These are phyloP conservation scores for Conus betulinus DNA, from an alignment of 1,140 invertebrate genomes.

Conservation along the genomic window DNA sequence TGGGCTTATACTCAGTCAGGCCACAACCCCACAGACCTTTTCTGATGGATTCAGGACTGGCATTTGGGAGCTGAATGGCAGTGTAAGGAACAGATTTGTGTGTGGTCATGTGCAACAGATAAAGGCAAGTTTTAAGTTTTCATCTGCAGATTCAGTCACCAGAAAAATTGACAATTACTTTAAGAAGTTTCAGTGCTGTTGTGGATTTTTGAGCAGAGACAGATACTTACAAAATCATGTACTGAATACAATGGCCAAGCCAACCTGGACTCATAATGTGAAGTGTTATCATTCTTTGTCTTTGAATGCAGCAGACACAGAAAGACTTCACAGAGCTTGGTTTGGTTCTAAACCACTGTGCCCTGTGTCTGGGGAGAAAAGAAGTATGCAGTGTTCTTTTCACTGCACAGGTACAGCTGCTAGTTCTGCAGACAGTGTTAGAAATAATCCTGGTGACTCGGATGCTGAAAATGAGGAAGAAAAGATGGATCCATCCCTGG, in stretches of 20 bases:
- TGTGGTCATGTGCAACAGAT: neutral
- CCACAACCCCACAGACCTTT: neutral
- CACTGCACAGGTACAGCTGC: neutral
- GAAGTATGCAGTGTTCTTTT: neutral
- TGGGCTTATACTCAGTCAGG: neutral
- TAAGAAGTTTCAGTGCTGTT: neutral
- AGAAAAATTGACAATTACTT: neutral
- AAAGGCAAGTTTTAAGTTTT: neutral
- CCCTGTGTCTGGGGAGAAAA: neutral
- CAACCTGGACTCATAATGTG: neutral
- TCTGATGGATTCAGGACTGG: neutral
- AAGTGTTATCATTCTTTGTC: neutral
- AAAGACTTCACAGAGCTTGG: neutral
- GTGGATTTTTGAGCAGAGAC: neutral
- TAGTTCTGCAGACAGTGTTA: neutral
- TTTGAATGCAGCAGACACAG: neutral
- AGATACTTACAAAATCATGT: neutral
- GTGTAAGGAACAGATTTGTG: neutral
- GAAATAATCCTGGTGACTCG: neutral
- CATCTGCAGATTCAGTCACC: neutral
- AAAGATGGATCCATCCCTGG: constrained; percentile 4
- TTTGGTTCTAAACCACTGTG: neutral
- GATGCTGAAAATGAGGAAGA: neutral
- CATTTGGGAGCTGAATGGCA: neutral
- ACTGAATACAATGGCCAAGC: neutral